Conservation (phyloP, 2,888 invertebrate species). For the Glomeris marginata region DNA sequence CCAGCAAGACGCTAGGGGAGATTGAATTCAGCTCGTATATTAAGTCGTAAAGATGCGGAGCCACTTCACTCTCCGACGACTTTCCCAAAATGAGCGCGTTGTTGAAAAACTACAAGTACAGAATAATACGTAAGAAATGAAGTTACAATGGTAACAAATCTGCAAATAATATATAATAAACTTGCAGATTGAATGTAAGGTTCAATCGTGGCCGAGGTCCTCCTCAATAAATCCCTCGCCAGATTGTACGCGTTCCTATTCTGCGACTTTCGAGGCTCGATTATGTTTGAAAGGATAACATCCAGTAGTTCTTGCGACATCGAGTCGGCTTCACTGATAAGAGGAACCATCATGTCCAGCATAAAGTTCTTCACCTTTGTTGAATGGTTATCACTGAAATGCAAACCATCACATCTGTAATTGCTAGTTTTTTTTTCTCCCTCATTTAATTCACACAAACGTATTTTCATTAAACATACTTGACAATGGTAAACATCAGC, state of each 20-base stretch:
- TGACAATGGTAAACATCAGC: conserved; percentile 89
- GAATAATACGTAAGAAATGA: no score
- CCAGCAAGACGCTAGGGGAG: conserved; percentile 66
- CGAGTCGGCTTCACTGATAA: conserved; percentile 89
- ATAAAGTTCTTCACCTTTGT: conserved; percentile 92
- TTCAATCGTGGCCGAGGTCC: conserved; percentile 82
- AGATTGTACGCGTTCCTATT: conserved; percentile 77
- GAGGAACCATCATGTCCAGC: conserved; percentile 84
- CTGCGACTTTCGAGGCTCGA: conserved; percentile 81
- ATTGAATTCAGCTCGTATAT: conserved; percentile 93
- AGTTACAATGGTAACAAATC: conserved; percentile 2
- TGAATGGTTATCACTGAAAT: conserved; percentile 77
- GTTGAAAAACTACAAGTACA: conserved; percentile 89
- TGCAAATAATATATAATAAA: conserved; percentile 19
- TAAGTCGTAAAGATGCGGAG: conserved; percentile 57
- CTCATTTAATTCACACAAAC: background rate
- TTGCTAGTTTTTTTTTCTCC: background rate
- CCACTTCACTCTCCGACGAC: conserved; percentile 33
- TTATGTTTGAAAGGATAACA: conserved; percentile 81
- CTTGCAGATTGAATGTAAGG: conserved; percentile 84
- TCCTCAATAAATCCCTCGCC: conserved; percentile 79
- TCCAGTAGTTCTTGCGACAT: conserved; percentile 88
- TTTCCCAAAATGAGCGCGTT: conserved; percentile 86
- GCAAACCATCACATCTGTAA: conserved; percentile 13
- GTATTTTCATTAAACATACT: conserved; percentile 44